A percentile compares a stretch with the other conserved stretches of the same genome.
phyloP scores from a whole-genome alignment of 2,113 vertebrate species.

The human (Homo sapiens) region GRCh38 chr4:11326501-11327000 shows the following conservation, averaged over 20 bases:
- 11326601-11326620: no score
- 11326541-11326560: background rate
- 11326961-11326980: background rate
- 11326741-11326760: accelerated
- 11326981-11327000: background rate
- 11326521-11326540: background rate
- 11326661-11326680: accelerated
- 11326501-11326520: background rate
- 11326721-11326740: background rate
- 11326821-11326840: background rate
- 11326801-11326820: background rate
- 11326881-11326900: background rate
- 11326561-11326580: background rate
- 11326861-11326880: background rate
- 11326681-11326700: background rate
- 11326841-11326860: background rate
- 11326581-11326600: background rate
- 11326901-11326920: background rate
- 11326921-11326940: background rate
- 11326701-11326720: accelerated
- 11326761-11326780: accelerated
- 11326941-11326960: background rate
- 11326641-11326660: background rate
- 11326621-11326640: no score
- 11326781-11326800: no score